Evolutionary conservation across 2,888 invertebrate genomes (phyloP), one percentile per base, ranked within the genome.

Genomic region (Drosophila birchii): DNA sequence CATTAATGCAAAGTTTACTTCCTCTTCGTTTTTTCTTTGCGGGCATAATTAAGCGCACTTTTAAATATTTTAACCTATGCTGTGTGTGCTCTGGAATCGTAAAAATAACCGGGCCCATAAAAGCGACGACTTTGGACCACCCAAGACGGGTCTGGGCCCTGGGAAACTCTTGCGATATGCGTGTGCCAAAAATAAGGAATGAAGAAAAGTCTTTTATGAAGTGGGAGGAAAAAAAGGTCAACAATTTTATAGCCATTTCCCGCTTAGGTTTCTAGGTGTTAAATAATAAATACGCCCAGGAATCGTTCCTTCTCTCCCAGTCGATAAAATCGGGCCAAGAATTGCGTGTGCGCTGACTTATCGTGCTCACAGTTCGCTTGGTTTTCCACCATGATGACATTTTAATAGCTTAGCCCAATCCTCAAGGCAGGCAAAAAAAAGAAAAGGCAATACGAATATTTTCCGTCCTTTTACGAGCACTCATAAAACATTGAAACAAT

Each of bases 31-130:
- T 76, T 68, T 73, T 74, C 26, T 26, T 71, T 69, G 78, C 60
- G 66, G 81, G 71, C 81, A 83, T 81, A 86, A 83, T 83, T 83
- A 83, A 83, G 86, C 78, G 81, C 78, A 76, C 86, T 83, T 86
- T 83, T 84, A 86, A 84, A 86, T 84, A 86, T 83, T 81, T 83
- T 60, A 86, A 78, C 79, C 81, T 76, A 79, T 81, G 81, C 58
- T 66, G 80, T 32, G 47, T 76, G 80, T 45, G 47, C 34, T 39
- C 1, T 67, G 64, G 78, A 70, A 70, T 81, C 86, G 72, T 86
- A 86, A 84, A 83, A 84, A 41, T 29, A 56, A 76, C 29, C 75
- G 26, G 32, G 51, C 56, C 59, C 70, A 75, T 84, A 80, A 84
- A 84, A 75, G 29, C 43, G 18, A 64, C 47, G 55, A 26, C 67